Evolutionary conservation across 1,140 invertebrate species (phyloP), one percentile per base, ranked within the genome.

Genomic region (Lasaia peninsularis): DNA sequence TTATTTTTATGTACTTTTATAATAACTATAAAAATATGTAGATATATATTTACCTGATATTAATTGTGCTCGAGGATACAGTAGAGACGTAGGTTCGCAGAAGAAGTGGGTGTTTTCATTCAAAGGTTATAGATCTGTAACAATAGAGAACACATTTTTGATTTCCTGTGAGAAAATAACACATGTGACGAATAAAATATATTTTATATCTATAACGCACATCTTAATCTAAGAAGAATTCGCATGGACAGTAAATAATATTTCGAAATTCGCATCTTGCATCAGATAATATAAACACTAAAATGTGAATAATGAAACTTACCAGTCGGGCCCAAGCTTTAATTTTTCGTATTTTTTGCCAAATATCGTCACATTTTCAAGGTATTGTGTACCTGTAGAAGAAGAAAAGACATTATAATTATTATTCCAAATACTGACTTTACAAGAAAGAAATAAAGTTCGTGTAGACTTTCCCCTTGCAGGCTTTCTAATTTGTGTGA

Each of bases 61-160:
- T 8, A 37, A 10, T 40, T 14, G 8, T 40, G 24, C 14, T 40
- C 14, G 2, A 18, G 9, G 9, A 18, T 1, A 14, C 9, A 18
- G 37, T 18, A 18, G 16, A 18, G 14, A 16, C 3, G 0, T 16
- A 18, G 14, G 1, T 7, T 6, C 2, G 14, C 37, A 12, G 14
- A 7, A 2, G 14, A 37, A 37, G 35, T 14, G 7, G 7, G 2
- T 37, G 12, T 37, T 16, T 40, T 18, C 37, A 16, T 16, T 40
- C 16, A 1, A 5, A 40, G 8, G 0, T 7, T 8, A 40, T 24
- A 24, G 7, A 63, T 53, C 68, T 70, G 68, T 58, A 70, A 70
- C 68, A 70, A 70, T 60, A 56, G 51, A 70, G 51, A 70, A 62
- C 49, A 28, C n/a, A 24, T 56, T 58, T 57, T 40, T 52, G 37